Evolutionary conservation across 2,797 vertebrate species (phyloP), one percentile per base, ranked within the genome.

Genomic region (Apogon talboti): DNA sequence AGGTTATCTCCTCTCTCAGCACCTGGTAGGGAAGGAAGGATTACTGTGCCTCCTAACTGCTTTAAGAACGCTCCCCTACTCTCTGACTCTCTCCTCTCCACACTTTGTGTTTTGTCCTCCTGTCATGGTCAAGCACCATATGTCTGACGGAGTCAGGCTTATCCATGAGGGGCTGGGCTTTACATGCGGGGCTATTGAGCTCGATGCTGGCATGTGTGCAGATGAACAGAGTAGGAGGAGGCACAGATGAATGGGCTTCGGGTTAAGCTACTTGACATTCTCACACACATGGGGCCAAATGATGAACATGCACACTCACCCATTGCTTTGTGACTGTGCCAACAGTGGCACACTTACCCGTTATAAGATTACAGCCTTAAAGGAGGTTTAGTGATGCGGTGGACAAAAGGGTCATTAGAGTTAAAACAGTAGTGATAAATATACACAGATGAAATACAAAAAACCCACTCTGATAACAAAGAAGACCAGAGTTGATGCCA

Each of bases 1-100:
- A 83, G 82, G 86, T 90, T 79, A 86, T 89, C 91, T 85, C 76
- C 67, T 88, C 88, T 89, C 80, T 93, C 89, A 87, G 86, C 90
- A 92, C 87, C 90, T 90, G 71, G 85, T 78, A 75, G 83, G 84
- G 83, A 81, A 85, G 80, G 57, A 38, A 33, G 85, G 87, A 92
- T 93, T 92, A 91, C 65, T 35, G 28, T 10, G 54, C 70, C 86
- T 86, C 69, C 63, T 71, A 76, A 81, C 74, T 40, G 53, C 80
- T 83, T 72, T 52, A 87, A 90, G 88, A 89, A 83, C 74, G 85
- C 80, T 75, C 75, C 61, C 76, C 14, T 49, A 61, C 73, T 86
- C 76, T 88, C 79, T 74, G 56, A 81, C 81, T 78, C 76, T 74
- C 61, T 78, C 76, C 63, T 35, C 24, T 57, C 79, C 75, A 80